Conservation (phyloP, 2,113 vertebrate genomes). For the Pontoporia blainvillei region DNA sequence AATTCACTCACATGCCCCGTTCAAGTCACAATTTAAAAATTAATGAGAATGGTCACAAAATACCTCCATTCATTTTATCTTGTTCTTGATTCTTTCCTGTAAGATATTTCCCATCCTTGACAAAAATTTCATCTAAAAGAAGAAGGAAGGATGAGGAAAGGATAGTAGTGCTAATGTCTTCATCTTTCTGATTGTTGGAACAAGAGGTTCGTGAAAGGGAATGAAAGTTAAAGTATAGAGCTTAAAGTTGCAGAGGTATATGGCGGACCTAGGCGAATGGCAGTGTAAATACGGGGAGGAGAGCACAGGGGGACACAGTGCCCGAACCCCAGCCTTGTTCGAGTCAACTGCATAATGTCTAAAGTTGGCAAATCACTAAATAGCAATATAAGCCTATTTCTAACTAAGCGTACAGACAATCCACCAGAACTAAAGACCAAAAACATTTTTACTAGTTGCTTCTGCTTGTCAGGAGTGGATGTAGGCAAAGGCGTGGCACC, state of each 20-base stretch:
- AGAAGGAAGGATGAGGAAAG: neutral
- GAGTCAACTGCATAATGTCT: neutral
- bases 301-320: neutral
- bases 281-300: neutral
- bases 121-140: neutral
- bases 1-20: neutral
- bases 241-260: neutral
- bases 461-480: neutral
- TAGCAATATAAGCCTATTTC: neutral
- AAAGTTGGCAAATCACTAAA: neutral
- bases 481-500: neutral
- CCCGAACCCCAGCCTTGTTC: neutral
- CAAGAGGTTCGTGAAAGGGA: neutral
- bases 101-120: neutral
- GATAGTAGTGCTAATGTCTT: neutral
- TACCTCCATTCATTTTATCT: neutral
- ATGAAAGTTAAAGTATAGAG: neutral
- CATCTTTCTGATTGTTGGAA: neutral
- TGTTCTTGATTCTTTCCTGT: neutral
- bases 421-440: neutral
- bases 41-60: neutral
- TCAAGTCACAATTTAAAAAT: constrained; percentile 20
- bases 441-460: neutral
- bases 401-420: neutral
- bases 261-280: too few relatives aligned